phyloP scores from a whole-genome alignment of 2,888 invertebrate genomes.

The Agonum fuliginosum region DNA sequence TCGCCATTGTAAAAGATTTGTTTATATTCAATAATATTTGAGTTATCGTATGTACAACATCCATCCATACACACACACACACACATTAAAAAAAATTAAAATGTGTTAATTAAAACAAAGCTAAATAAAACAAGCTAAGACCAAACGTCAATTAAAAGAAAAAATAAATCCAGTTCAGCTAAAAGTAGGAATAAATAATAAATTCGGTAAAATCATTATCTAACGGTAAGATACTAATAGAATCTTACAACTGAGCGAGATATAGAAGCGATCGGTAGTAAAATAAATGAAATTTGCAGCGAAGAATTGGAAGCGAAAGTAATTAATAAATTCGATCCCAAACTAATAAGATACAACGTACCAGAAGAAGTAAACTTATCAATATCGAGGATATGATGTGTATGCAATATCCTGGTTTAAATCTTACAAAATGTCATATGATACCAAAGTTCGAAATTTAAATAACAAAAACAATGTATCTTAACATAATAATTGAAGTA shows the following conservation, averaged over 20 bases:
- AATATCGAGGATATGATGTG: neutral
- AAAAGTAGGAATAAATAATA: neutral
- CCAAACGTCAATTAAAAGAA: neutral
- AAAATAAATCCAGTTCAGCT: neutral
- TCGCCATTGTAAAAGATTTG: too few species aligned
- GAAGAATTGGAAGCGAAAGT: neutral
- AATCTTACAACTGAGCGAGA: neutral
- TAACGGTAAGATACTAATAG: too few species aligned
- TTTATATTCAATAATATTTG: too few species aligned
- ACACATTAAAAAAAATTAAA: neutral
- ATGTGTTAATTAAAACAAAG: neutral
- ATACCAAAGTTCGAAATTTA: too few species aligned
- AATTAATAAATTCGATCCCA: neutral
- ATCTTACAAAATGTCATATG: too few species aligned
- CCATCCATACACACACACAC: too few species aligned
- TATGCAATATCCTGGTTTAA: neutral
- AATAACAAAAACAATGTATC: too few species aligned
- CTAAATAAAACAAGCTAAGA: neutral
- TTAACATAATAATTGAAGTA: too few species aligned
- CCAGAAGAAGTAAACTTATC: neutral
- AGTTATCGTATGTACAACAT: too few species aligned
- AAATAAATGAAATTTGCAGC: conserved; percentile 4
- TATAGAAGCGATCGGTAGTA: neutral
- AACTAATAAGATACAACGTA: neutral
- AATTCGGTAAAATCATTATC: neutral